Evolutionary conservation across 2,888 invertebrate genomes (phyloP), one percentile per base, ranked within the genome.

Genomic region (Ischnura elegans): DNA sequence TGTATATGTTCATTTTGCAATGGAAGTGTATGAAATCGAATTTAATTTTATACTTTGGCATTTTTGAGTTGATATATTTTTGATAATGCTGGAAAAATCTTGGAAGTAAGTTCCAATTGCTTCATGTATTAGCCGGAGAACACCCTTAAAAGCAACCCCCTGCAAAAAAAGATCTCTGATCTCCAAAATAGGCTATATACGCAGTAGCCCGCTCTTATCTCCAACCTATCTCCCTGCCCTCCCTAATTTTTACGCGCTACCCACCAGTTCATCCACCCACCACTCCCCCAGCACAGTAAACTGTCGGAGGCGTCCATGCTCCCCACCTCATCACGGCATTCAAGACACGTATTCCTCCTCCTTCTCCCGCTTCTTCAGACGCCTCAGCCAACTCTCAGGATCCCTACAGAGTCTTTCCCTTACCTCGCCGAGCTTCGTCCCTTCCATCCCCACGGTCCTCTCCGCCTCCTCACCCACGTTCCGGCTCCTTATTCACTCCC

Each of bases 321-420:
- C 46, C 86, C 51, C 51, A 19, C 45, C 86, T 86, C 90, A 90
- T 90, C 61, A 36, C 42, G 36, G 90, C 42, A 90, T 90, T 90
- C 90, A 61, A 45, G 61, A 90, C 90, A 90, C 90, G 90, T 90
- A 36, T 36, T 36, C 47, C 21, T 19, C 51, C 13, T 45, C 61
- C 61, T 43, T 66, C 61, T 55, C n/a, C 25, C 21, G 42, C 36
- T 55, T 55, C 36, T 36, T 46, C 86, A 86, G 86, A 86, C 85
- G 85, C 85, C 85, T 85, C 85, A 5, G 36, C 43, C 19, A 36
- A 19, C 85, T 85, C 85, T 45, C 13, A 21, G 21, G 45, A 3
- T 45, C 85, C 42, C 42, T 43, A 61, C 25, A 16, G 19, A n/a
- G 85, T 21, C 43, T 85, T 43, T 85, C 42, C 85, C 42, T 42